Conservation (phyloP, 1,140 invertebrate species). For the Eurosta solidaginis region DNA sequence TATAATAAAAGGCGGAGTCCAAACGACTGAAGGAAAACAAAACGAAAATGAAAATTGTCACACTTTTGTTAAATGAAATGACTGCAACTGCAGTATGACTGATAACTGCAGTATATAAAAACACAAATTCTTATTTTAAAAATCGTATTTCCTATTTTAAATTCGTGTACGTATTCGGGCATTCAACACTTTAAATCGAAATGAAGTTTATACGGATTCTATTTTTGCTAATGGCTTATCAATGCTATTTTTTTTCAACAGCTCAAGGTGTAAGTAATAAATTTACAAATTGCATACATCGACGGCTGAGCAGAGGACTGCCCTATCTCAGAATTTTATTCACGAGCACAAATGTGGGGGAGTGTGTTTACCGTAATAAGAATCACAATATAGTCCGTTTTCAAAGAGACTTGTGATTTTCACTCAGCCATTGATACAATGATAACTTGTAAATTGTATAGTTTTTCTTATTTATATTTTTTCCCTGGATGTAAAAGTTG, state of each 20-base stretch:
- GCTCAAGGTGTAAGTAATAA: neutral
- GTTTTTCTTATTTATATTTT: neutral
- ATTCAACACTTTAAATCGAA: neutral
- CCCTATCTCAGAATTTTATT: too few relatives aligned
- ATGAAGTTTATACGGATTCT: neutral
- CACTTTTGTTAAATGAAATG: too few relatives aligned
- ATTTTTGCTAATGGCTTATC: neutral
- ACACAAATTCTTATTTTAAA: neutral
- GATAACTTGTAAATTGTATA: too few relatives aligned
- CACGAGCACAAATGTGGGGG: too few relatives aligned
- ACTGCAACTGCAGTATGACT: neutral
- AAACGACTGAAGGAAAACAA: constrained; percentile 40
- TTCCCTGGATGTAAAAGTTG: neutral
- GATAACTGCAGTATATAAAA: neutral
- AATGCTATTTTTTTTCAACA: neutral
- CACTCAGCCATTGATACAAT: too few relatives aligned
- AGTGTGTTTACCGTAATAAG: too few relatives aligned
- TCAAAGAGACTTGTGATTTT: too few relatives aligned
- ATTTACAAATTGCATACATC: neutral
- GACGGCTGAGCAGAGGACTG: too few relatives aligned
- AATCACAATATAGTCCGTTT: too few relatives aligned
- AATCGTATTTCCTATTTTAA: neutral
- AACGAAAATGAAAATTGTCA: neutral
- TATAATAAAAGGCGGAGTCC: constrained; percentile 49
- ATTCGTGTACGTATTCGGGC: too few relatives aligned